Evolutionary conservation across 1,140 invertebrate genomes (phyloP).

Genomic region (Theocolax elegans): DNA sequence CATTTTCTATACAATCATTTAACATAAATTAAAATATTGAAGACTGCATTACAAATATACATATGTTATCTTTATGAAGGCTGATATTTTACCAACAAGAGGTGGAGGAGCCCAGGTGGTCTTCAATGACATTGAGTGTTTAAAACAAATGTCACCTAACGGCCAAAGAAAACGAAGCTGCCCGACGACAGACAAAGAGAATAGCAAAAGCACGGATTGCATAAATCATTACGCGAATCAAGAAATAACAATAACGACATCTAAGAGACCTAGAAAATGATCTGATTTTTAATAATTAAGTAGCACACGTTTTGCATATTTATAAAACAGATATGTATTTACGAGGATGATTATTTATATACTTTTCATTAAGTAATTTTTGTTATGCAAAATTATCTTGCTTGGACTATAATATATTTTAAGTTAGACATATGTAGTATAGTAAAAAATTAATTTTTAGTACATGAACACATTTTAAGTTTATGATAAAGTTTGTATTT

Average conservation of each 20-base stretch:
- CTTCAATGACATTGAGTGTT: constrained; percentile 93
- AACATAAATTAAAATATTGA: too few relatives aligned
- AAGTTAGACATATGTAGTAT: neutral
- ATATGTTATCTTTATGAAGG: constrained; percentile 66
- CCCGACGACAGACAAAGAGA: constrained; percentile 41
- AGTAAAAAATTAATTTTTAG: constrained; percentile 8
- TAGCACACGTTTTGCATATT: neutral
- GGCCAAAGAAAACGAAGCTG: constrained; percentile 60
- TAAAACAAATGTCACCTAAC: constrained; percentile 86
- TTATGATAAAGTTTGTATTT: constrained; percentile 14
- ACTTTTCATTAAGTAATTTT: constrained; percentile 7
- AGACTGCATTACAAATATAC: too few relatives aligned
- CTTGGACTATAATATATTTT: neutral
- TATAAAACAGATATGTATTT: neutral
- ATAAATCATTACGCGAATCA: constrained; percentile 21
- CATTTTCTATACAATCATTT: too few relatives aligned
- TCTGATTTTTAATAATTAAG: neutral
- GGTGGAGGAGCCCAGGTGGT: constrained; percentile 95
- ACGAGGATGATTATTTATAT: neutral
- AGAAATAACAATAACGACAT: neutral
- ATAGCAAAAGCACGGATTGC: neutral
- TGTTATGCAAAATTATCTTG: neutral
- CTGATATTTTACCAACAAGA: constrained; percentile 90
- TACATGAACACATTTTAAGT: neutral
- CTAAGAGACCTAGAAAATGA: constrained; percentile 33